phyloP scores from a whole-genome alignment of 2,888 invertebrate species.

The Pterobdella sp. region DNA sequence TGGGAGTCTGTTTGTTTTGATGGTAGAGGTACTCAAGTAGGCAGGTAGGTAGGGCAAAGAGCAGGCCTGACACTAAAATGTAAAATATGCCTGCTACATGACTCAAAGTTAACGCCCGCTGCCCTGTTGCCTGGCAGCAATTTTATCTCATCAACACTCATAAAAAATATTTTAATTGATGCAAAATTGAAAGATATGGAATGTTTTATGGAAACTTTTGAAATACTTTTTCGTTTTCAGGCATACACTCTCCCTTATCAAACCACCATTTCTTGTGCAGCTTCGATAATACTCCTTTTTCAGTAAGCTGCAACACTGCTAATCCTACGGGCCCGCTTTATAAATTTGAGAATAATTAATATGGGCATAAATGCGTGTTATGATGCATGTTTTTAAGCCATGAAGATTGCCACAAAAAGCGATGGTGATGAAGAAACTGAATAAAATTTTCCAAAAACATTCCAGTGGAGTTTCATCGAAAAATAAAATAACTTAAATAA shows the following conservation, averaged over 20 bases:
- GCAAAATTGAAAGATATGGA: too few relatives aligned
- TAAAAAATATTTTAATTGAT: too few relatives aligned
- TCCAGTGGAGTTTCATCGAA: too few relatives aligned
- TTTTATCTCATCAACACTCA: too few relatives aligned
- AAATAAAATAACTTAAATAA: too few relatives aligned
- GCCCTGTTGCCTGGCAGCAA: slow-evolving; percentile 22
- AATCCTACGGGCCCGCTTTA: slow-evolving; percentile 6
- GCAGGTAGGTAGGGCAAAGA: slow-evolving; percentile 23
- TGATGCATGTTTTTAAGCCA: too few relatives aligned
- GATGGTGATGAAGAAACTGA: too few relatives aligned
- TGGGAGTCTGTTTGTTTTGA: slow-evolving; percentile 2
- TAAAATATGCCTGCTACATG: slow-evolving; percentile 34
- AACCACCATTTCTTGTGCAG: slow-evolving; percentile 82
- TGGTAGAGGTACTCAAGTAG: slow-evolving; percentile 26
- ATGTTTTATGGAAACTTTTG: too few relatives aligned
- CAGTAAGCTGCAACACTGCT: slow-evolving; percentile 65
- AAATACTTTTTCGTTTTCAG: slow-evolving; percentile 34
- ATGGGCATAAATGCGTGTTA: too few relatives aligned
- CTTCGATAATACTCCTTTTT: slow-evolving; percentile 64
- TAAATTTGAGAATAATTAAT: too few relatives aligned
- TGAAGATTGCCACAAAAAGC: too few relatives aligned
- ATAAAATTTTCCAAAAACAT: too few relatives aligned
- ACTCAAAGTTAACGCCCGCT: slow-evolving; percentile 31
- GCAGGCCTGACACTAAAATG: slow-evolving; percentile 30
- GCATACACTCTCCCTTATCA: slow-evolving; percentile 59